Evolutionary conservation across 2,113 vertebrate genomes (phyloP), one percentile per base, ranked within the genome.

Genomic region (Cyanoliseus patagonus): DNA sequence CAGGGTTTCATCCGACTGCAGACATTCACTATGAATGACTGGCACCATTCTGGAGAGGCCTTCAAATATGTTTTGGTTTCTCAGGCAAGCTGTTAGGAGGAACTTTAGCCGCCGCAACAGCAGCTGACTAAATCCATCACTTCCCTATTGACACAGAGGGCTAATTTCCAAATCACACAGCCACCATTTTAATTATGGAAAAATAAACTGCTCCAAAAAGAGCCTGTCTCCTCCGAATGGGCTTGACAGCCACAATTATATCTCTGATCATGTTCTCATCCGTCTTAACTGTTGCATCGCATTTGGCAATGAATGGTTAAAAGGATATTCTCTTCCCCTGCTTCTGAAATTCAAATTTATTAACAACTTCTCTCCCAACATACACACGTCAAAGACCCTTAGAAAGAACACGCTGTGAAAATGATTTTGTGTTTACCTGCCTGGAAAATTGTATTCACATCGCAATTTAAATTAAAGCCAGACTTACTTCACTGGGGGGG

Each of bases 381-480:
- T 17, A 55, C 53, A 87, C 78, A 91, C 1, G 89, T 92, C 66
- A 96, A 95, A 96, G 86, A 92, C 69, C 80, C 83, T 49, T 49
- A 94, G 92, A 97, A 96, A 95, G 92, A 83, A 91, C 95, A 96
- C 18, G 96, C 97, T 97, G 95, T 67, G 69, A 97, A 97, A 96
- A 98, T 94, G 46, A 97, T 97, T 97, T 92, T 95, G 96, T 97
- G 95, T 97, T 98, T 97, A 98, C 97, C 97, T 98, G 97, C 97
- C 98, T 98, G 97, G 97, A 98, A 98, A 97, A 96, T 97, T 98
- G 97, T 96, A 96, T 96, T 96, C 97, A 97, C 83, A 68, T 16
- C 63, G 88, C 97, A 97, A 97, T 97, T 97, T 89, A 97, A 98
- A 98, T 98, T 97, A 97, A 97, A 98, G 95, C 93, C 89, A 95